Evolutionary conservation across 2,797 vertebrate species (phyloP), one percentile per base, ranked within the genome.

Genomic region (Galaxias olidus): DNA sequence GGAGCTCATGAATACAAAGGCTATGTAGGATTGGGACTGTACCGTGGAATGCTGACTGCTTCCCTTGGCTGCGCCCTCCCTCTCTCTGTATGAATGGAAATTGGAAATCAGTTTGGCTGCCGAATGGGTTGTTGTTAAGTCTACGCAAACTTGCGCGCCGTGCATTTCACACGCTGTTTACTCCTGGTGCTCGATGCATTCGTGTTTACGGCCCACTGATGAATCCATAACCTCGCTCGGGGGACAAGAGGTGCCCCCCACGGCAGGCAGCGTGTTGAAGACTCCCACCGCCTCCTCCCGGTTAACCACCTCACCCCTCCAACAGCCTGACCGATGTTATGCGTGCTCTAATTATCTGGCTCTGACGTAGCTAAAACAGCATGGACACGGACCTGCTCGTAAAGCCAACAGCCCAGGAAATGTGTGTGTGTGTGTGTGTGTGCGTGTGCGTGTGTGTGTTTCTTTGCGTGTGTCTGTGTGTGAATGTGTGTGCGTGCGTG

Each of bases 341-440:
- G 72, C 54, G 59, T 55, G 61, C 65, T 65, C 1, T 61, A 1
- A 44, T 65, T 68, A 48, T 75, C 63, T 48, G 17, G 48, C 8
- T 4, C 58, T 53, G 59, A 74, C 55, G 73, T 68, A 82, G 69
- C 60, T 63, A 54, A 54, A 73, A 49, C 42, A 17, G 43, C 18
- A 19, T 57, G 66, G 63, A 65, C 42, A 20, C 61, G 63, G 41
- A 63, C 13, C 54, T 13, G 41, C 73, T 74, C 74, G 44, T 83
- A 80, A 81, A 82, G 40, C 78, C 49, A 70, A 65, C 57, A 63
- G 69, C 71, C 64, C 74, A 71, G 74, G 46, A 72, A 60, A 62
- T 61, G 44, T 69, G 67, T 61, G 19, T 20, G 52, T 54, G 20
- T 20, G 52, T 40, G 53, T 4, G 14, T 6, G 50, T 52, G n/a